Conservation (phyloP, 2,797 vertebrate species). For the Tachyglossus aculeatus region DNA sequence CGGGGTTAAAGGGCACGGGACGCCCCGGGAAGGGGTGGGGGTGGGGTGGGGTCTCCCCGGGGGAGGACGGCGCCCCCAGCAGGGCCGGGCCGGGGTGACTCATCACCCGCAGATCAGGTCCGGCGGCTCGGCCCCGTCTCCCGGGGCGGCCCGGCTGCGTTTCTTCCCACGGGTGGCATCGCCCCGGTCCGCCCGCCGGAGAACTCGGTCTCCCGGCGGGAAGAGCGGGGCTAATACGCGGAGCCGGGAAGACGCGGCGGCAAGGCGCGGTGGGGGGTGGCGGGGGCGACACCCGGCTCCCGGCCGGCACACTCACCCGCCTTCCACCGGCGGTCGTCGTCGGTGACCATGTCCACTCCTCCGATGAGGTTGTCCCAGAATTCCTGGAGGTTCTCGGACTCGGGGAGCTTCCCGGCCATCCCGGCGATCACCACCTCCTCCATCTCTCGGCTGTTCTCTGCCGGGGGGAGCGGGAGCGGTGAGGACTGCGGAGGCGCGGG, state of each 20-base stretch:
- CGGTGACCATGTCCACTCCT: slow-evolving; percentile 96
- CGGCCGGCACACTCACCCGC: slow-evolving; percentile 84
- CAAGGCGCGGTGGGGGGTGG: too few species aligned
- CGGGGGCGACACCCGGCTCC: too few species aligned
- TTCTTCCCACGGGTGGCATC: too few species aligned
- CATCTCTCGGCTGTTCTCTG: slow-evolving; percentile 79
- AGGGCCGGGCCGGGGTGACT: slow-evolving; percentile 24
- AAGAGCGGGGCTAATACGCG: too few species aligned
- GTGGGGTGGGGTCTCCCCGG: too few species aligned
- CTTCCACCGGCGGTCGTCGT: slow-evolving; percentile 94
- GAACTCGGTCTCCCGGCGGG: too few species aligned
- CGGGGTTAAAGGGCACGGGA: too few species aligned
- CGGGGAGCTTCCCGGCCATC: slow-evolving; percentile 88
- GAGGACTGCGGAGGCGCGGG: background rate
- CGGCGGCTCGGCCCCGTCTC: background rate
- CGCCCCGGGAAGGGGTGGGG: too few species aligned
- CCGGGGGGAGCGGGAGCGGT: background rate
- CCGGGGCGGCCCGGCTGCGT: background rate
- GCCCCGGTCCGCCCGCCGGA: too few species aligned
- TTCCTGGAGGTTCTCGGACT: slow-evolving; percentile 92
- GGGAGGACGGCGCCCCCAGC: too few species aligned
- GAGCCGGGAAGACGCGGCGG: too few species aligned
- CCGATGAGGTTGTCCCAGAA: slow-evolving; percentile 96
- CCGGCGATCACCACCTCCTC: slow-evolving; percentile 95
- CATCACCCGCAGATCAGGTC: slow-evolving; percentile 34